These are phyloP conservation scores for Archivesica marissinica DNA, from an alignment of 1,140 invertebrate species.

Conservation along the genomic window DNA sequence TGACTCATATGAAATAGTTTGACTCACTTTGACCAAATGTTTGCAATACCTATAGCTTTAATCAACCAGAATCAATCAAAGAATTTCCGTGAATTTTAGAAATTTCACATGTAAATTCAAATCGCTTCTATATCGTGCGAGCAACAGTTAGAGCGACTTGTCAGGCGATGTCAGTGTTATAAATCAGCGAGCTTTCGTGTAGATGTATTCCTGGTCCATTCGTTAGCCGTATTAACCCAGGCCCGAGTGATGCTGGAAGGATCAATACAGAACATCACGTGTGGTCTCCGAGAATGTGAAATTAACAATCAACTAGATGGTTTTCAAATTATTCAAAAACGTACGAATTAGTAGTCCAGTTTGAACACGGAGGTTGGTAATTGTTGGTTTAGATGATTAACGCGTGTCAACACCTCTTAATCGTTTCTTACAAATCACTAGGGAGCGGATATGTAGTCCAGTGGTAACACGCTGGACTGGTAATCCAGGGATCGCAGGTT, in stretches of 20 bases:
- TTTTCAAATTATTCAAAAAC: conserved; percentile 30
- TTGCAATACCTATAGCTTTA: not conserved
- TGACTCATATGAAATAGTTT: conserved; percentile 25
- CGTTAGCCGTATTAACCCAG: not conserved
- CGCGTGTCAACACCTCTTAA: conserved; percentile 26
- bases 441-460: too few species aligned
- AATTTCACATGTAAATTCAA: conserved; percentile 8
- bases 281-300: conserved; percentile 20
- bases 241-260: not conserved
- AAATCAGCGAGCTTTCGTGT: conserved; percentile 10
- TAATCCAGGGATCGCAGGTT: too few species aligned
- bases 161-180: conserved; percentile 34
- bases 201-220: not conserved
- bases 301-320: conserved; percentile 28
- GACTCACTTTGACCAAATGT: conserved; percentile 4
- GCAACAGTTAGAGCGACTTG: not conserved
- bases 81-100: conserved; percentile 12
- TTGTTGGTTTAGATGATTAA: not conserved
- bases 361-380: conserved; percentile 1
- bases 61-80: conserved; percentile 27
- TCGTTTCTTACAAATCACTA: too few species aligned
- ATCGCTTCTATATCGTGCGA: not conserved
- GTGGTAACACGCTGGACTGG: too few species aligned
- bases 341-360: not conserved
- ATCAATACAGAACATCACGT: conserved; percentile 1